These are phyloP conservation scores for Takifugu ocellatus DNA, from an alignment of 2,797 vertebrate species.

Conservation along the genomic window DNA sequence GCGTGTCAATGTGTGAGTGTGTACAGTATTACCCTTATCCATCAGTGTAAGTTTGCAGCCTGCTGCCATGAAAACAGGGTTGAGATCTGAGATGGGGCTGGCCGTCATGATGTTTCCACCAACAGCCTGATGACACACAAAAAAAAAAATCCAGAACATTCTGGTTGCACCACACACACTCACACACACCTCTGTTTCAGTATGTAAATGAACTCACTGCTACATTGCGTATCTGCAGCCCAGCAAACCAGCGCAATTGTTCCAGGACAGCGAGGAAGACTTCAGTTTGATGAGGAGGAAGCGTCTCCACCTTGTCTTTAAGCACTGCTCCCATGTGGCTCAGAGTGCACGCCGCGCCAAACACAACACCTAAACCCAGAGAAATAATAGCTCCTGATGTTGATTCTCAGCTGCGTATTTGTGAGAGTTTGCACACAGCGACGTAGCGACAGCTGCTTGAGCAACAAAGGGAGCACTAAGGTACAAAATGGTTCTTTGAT, in stretches of 20 bases:
- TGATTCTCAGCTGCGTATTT: too few relatives aligned
- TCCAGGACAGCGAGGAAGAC: constrained; percentile 85
- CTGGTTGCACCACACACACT: not conserved
- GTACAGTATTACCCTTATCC: constrained; percentile 76
- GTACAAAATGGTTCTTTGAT: too few relatives aligned
- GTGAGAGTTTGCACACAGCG: too few relatives aligned
- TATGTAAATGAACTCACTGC: constrained; percentile 77
- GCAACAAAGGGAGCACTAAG: too few relatives aligned
- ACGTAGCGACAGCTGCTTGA: too few relatives aligned
- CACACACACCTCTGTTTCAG: not conserved
- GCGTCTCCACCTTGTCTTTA: constrained; percentile 58
- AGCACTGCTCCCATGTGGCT: constrained; percentile 78
- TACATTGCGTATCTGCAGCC: constrained; percentile 91
- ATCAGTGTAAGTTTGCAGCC: constrained; percentile 81
- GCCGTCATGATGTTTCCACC: constrained; percentile 98
- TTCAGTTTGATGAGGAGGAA: constrained; percentile 78
- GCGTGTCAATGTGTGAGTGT: constrained; percentile 9
- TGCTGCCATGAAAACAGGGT: constrained; percentile 91
- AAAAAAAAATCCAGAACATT: not conserved
- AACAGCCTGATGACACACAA: constrained; percentile 75
- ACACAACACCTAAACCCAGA: constrained; percentile 76
- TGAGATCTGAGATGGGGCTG: constrained; percentile 97
- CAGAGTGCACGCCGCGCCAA: constrained; percentile 86
- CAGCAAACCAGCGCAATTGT: constrained; percentile 92
- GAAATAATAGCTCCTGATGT: not conserved